Evolutionary conservation across 2,113 vertebrate species (phyloP), one percentile per base, ranked within the genome.

Genomic region (Eonycteris spelaea): DNA sequence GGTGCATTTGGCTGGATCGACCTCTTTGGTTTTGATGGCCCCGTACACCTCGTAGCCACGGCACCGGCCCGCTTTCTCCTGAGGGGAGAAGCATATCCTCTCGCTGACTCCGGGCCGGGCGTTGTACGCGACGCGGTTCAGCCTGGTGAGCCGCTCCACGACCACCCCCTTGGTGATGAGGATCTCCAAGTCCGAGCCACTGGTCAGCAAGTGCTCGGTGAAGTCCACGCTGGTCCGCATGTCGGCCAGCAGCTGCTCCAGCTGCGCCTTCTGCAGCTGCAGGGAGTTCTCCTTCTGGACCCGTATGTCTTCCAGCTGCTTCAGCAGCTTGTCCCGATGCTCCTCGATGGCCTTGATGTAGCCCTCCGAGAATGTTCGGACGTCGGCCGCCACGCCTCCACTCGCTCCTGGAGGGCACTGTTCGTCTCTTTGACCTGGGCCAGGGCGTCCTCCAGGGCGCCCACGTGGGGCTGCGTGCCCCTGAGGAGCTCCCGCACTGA

Each of bases 241-340:
- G 90, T 99, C 99, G n/a, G 98, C 90, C 98, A 99, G 98, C 18
- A 99, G 98, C 98, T 99, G 99, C 84, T 99, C 98, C 97, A 99
- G 98, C 98, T 99, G 99, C 0, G 98, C 99, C 95, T 98, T 98
- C 97, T 99, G 99, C 97, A 99, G 98, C 95, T 98, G 98, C 85
- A 99, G 98, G 74, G 99, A 98, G 90, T 98, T 99, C 90, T 98
- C 99, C 92, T 98, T 99, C 30, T 99, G 99, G 45, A 98, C 71
- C 3, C 98, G 98, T 53, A 99, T 94, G 80, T 99, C 99, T 86
- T 99, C 99, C 97, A 99, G 98, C 74, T 98, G 98, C 55, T 96
- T 98, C 90, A 99, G 98, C 95, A 99, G 98, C 53, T 93, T 98
- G 84, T 98, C 93, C 74, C 98, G 99, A 97, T 99, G 99, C 33